A percentile compares a stretch with the other conserved stretches of the same genome.
These are phyloP conservation scores for Gymnobelideus leadbeateri DNA, from an alignment of 2,113 vertebrate species.

Conservation along the genomic window DNA sequence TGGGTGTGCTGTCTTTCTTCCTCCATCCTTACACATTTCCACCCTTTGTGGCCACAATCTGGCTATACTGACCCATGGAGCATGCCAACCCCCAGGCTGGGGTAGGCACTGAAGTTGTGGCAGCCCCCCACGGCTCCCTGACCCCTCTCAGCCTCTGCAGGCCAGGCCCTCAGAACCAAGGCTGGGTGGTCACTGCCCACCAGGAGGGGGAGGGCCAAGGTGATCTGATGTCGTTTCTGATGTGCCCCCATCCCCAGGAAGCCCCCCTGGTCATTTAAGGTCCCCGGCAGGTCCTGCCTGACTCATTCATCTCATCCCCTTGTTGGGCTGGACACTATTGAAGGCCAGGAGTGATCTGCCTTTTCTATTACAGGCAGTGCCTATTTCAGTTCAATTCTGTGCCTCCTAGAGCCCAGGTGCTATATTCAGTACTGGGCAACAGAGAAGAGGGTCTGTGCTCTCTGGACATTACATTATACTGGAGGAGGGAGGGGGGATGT, in stretches of 20 bases:
- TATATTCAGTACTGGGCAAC: neutral
- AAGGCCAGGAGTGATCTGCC: too few relatives aligned
- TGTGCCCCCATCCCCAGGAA: too few relatives aligned
- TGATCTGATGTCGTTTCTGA: neutral
- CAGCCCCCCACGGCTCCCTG: too few relatives aligned
- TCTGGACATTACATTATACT: neutral
- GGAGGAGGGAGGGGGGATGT: too few relatives aligned
- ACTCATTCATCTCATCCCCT: neutral
- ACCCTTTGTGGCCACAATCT: neutral
- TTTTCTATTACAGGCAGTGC: neutral
- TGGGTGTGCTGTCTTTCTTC: neutral
- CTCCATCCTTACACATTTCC: neutral
- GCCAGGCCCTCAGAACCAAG: neutral
- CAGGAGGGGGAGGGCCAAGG: neutral
- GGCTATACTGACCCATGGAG: too few relatives aligned
- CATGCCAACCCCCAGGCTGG: too few relatives aligned
- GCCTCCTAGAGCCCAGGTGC: too few relatives aligned
- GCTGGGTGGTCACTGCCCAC: neutral
- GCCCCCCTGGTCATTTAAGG: too few relatives aligned
- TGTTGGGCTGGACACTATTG: neutral
- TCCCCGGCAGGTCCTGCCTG: too few relatives aligned
- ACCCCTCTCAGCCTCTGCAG: too few relatives aligned
- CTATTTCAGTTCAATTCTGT: neutral
- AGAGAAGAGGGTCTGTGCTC: neutral
- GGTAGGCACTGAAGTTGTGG: too few relatives aligned